Conservation (phyloP, 2,113 vertebrate species). For the Oplegnathus fasciatus region DNA sequence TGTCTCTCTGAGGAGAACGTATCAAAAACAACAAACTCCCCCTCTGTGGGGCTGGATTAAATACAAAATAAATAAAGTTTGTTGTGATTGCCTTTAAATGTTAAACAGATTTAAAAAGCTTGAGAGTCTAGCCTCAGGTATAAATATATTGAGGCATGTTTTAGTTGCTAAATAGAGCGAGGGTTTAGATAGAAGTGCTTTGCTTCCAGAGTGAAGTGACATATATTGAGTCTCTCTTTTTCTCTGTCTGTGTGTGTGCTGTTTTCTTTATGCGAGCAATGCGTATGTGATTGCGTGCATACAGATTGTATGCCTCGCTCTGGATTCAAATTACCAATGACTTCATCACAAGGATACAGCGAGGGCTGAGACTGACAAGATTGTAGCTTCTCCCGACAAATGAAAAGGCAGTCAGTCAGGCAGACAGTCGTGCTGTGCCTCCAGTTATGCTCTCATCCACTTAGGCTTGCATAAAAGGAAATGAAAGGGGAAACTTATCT, state of each 20-base stretch:
- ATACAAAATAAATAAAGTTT: slow-evolving; percentile 63
- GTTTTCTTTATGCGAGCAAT: not conserved
- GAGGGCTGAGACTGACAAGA: slow-evolving; percentile 41
- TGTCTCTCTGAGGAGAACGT: slow-evolving; percentile 44
- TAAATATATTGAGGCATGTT: slow-evolving; percentile 60
- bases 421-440: slow-evolving; percentile 21
- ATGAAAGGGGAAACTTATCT: slow-evolving; percentile 42
- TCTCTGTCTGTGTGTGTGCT: not conserved
- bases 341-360: slow-evolving; percentile 25
- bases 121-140: slow-evolving; percentile 63
- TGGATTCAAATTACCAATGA: slow-evolving; percentile 41
- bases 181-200: slow-evolving; percentile 41
- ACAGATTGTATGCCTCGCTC: slow-evolving; percentile 17
- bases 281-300: slow-evolving; percentile 2
- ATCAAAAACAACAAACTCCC: slow-evolving; percentile 49
- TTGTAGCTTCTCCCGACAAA: slow-evolving; percentile 40
- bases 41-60: slow-evolving; percentile 44
- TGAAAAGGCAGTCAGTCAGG: slow-evolving; percentile 51
- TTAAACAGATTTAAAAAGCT: slow-evolving; percentile 68
- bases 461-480: slow-evolving; percentile 44
- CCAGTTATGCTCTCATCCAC: slow-evolving; percentile 53
- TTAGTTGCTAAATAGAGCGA: slow-evolving; percentile 49
- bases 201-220: slow-evolving; percentile 53
- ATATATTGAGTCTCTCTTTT: slow-evolving; percentile 14
- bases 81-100: slow-evolving; percentile 68